Evolutionary conservation across 1,140 invertebrate species (phyloP).

Genomic region (Sycobia sp.): DNA sequence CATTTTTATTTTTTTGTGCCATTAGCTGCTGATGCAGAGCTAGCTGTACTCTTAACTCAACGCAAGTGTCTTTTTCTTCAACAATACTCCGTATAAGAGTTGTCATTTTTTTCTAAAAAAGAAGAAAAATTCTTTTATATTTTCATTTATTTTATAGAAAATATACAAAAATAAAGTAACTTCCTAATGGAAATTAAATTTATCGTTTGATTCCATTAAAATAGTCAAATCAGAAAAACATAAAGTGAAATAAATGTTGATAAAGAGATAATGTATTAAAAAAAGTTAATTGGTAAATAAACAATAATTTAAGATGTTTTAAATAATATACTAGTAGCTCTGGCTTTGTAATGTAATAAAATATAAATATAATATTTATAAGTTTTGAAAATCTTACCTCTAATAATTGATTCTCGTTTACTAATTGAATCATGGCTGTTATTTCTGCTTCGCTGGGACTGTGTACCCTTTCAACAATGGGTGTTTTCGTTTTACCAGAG

Average conservation of each 20-base stretch:
- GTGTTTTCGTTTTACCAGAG: constrained; percentile 52
- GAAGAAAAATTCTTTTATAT: constrained; percentile 14
- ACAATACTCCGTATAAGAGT: constrained; percentile 68
- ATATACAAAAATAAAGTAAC: too few species aligned
- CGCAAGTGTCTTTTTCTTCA: constrained; percentile 71
- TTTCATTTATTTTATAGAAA: too few species aligned
- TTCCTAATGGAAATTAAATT: too few species aligned
- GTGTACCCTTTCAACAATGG: constrained; percentile 44
- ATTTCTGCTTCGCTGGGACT: constrained; percentile 64
- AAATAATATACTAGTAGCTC: too few species aligned
- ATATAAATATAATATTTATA: too few species aligned
- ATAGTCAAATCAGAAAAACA: too few species aligned
- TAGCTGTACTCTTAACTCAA: constrained; percentile 70
- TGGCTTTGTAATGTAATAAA: too few species aligned
- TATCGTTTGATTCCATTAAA: too few species aligned
- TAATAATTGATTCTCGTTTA: constrained; percentile 69
- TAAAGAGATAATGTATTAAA: too few species aligned
- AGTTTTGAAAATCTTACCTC: constrained; percentile 53
- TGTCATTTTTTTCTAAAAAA: constrained; percentile 66
- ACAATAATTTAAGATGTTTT: too few species aligned
- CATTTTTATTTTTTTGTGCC: constrained; percentile 44
- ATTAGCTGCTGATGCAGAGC: constrained; percentile 66
- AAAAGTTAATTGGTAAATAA: too few species aligned
- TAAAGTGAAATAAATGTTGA: too few species aligned
- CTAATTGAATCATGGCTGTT: constrained; percentile 59